Conservation (phyloP, 2,888 invertebrate species). For the Adela reaumurella region DNA sequence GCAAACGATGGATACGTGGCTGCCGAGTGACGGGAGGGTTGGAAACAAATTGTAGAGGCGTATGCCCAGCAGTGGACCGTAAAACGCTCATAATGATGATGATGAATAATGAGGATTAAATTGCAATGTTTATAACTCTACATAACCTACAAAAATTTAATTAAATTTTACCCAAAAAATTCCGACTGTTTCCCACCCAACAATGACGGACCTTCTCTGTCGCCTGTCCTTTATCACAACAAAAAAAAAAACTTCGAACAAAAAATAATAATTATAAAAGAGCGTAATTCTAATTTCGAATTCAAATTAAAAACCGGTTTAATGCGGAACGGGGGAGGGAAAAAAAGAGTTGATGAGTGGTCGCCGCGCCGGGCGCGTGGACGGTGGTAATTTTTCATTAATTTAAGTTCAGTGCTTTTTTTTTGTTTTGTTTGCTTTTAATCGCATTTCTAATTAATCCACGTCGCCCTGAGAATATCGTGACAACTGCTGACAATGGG, state of each 20-base stretch:
- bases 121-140: too few species aligned
- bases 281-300: constrained; percentile 58
- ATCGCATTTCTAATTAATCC: constrained; percentile 59
- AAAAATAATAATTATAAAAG: constrained; percentile 55
- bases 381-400: constrained; percentile 59
- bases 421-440: constrained; percentile 59
- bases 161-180: too few species aligned
- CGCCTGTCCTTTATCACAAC: background rate
- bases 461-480: constrained; percentile 48
- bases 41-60: too few species aligned
- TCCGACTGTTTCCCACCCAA: too few species aligned
- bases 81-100: too few species aligned
- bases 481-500: constrained; percentile 55
- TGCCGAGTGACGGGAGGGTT: too few species aligned
- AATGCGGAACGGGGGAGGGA: constrained; percentile 49
- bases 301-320: constrained; percentile 59
- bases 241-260: constrained; percentile 15
- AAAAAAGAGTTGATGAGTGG: constrained; percentile 53
- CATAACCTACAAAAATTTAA: too few species aligned
- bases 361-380: constrained; percentile 38
- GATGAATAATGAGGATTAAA: too few species aligned
- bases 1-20: too few species aligned
- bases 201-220: background rate
- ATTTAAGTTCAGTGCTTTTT: constrained; percentile 58
- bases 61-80: too few species aligned